Evolutionary conservation across 2,797 vertebrate genomes (phyloP).

Genomic region (Chromis chromis): DNA sequence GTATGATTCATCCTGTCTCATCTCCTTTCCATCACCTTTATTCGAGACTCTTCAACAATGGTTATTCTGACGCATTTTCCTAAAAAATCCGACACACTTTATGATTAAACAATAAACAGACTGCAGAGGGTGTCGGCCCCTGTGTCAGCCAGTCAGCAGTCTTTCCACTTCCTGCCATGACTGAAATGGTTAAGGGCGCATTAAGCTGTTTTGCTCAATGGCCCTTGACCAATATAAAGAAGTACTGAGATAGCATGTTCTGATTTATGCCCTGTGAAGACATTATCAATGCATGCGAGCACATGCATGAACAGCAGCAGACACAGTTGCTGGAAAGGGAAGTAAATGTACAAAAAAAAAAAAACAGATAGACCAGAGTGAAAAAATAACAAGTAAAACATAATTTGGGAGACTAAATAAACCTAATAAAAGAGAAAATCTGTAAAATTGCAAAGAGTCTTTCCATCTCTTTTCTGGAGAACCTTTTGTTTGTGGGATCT

Average conservation of each 20-base stretch:
- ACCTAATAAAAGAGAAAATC: constrained; percentile 36
- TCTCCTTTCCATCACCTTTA: neutral
- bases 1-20: neutral
- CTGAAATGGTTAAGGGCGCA: constrained; percentile 81
- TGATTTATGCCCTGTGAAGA: constrained; percentile 83
- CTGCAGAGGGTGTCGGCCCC: constrained; percentile 42
- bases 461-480: constrained; percentile 67
- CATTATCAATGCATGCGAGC: constrained; percentile 77
- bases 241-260: constrained; percentile 81
- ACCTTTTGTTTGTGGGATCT: constrained; percentile 75
- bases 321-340: constrained; percentile 29
- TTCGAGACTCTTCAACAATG: constrained; percentile 2
- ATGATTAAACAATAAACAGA: constrained; percentile 60
- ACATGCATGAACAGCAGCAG: constrained; percentile 68
- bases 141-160: constrained; percentile 74
- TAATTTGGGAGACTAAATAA: constrained; percentile 25
- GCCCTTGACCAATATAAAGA: constrained; percentile 86
- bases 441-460: constrained; percentile 44
- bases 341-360: neutral
- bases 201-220: constrained; percentile 87
- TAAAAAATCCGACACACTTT: constrained; percentile 35
- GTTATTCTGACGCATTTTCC: constrained; percentile 19
- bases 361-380: constrained; percentile 8
- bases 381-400: neutral
- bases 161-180: constrained; percentile 74